phyloP scores from a whole-genome alignment of 2,797 vertebrate genomes.

The Fistularia commersonii region DNA sequence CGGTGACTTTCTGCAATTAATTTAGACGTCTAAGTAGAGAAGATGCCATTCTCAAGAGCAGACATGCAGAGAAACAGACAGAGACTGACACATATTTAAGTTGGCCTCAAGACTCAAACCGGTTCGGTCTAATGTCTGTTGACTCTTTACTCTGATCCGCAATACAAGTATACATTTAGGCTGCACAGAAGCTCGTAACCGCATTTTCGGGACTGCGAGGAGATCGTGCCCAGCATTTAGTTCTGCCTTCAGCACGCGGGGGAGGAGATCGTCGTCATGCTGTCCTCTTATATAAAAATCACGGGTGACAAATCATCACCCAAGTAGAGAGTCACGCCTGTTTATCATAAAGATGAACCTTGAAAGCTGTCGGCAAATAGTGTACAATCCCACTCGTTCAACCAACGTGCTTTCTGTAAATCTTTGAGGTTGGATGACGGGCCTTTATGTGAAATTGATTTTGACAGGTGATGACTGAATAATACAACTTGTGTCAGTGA shows the following conservation, averaged over 20 bases:
- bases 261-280: constrained; percentile 14
- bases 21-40: constrained; percentile 26
- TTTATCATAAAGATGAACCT: constrained; percentile 34
- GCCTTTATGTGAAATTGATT: constrained; percentile 29
- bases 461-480: constrained; percentile 41
- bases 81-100: constrained; percentile 9
- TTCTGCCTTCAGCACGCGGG: constrained; percentile 16
- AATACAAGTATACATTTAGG: constrained; percentile 9
- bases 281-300: constrained; percentile 36
- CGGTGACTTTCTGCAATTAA: constrained; percentile 49
- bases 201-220: constrained; percentile 17
- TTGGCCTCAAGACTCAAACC: constrained; percentile 9
- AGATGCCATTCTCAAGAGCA: constrained; percentile 27
- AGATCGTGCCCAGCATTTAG: constrained; percentile 4
- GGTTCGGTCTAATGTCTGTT: constrained; percentile 1
- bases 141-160: constrained; percentile 5
- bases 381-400: constrained; percentile 39
- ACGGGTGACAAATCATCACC: constrained; percentile 39
- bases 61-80: constrained; percentile 25
- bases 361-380: constrained; percentile 35
- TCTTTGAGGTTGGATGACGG: constrained; percentile 27
- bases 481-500: constrained; percentile 24
- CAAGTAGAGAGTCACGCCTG: constrained; percentile 28
- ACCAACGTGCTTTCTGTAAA: constrained; percentile 33
- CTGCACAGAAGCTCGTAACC: constrained; percentile 13